Evolutionary conservation across 1,140 invertebrate species (phyloP), one percentile per base, ranked within the genome.

Genomic region (Drosophila busckii): DNA sequence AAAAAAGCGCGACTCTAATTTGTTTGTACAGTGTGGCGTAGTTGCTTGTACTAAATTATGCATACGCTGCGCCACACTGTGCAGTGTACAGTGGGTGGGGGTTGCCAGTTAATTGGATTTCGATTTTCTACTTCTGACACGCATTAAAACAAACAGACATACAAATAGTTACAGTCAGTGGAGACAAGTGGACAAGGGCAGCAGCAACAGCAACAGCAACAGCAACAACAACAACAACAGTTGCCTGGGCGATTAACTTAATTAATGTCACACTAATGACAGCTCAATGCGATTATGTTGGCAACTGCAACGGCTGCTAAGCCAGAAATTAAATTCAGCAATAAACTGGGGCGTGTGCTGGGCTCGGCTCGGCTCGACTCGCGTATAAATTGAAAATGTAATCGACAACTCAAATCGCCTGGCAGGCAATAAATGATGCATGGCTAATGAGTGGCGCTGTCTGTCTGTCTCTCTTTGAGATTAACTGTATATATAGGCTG

Each of bases 251-350:
- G 75, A 82, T 82, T 82, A 82, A 82, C 69, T 82, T 82, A 82
- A 82, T 82, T 82, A 82, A 82, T 82, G 75, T 82, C 75, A 82
- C 69, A 75, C 75, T 82, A 82, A 82, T 82, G 75, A 82, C 75
- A 69, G 63, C 53, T 82, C 76, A 82, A 82, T 82, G 70, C 75
- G 75, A 82, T 82, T 82, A 82, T 82, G 75, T 53, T 82, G 75
- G 52, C 69, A 73, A 64, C 32, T 58, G 64, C 52, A 69, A 22
- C 40, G 46, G 31, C 26, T 16, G 29, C 1, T 15, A 22, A n/a
- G n/a, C n/a, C 5, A 16, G 17, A 13, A 52, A 59, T 32, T 42
- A 56, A 78, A 71, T 71, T 38, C 50, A 49, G 50, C 69, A 70
- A 76, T 70, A 31, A 59, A 52, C 32, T 38, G 55, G n/a, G n/a